Conservation (phyloP, 2,888 invertebrate species). For the Lycaena phlaeas region DNA sequence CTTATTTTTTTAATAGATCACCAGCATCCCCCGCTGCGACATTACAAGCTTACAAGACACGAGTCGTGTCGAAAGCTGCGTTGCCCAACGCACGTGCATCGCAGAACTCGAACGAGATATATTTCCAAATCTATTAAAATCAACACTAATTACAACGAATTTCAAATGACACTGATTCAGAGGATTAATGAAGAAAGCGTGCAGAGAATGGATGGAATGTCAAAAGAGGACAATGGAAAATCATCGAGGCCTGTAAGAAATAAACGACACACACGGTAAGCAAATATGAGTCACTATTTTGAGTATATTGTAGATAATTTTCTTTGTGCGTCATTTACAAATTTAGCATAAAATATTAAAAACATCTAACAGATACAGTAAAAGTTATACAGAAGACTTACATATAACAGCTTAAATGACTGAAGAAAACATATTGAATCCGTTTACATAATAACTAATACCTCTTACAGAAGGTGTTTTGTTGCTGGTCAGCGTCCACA, state of each 20-base stretch:
- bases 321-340: conserved; percentile 60
- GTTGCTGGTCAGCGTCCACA: conserved; percentile 76
- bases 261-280: conserved; percentile 81
- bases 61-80: conserved; percentile 53
- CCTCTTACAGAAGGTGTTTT: conserved; percentile 63
- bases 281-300: conserved; percentile 55
- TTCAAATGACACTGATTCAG: conserved; percentile 53
- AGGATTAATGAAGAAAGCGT: conserved; percentile 32
- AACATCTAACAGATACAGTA: too few species aligned
- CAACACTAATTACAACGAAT: not conserved
- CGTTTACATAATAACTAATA: conserved; percentile 4
- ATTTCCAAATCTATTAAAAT: not conserved
- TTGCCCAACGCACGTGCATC: conserved; percentile 61
- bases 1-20: conserved; percentile 71
- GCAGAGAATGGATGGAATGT: conserved; percentile 41
- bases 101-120: conserved; percentile 12
- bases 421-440: not conserved
- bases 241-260: conserved; percentile 78
- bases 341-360: too few species aligned
- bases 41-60: conserved; percentile 44
- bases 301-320: conserved; percentile 38
- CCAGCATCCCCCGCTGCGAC: conserved; percentile 68
- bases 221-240: conserved; percentile 62
- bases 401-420: not conserved
- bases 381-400: not conserved